Evolutionary conservation across 2,797 vertebrate species (phyloP).

Genomic region (Arnoldichthys spilopterus): DNA sequence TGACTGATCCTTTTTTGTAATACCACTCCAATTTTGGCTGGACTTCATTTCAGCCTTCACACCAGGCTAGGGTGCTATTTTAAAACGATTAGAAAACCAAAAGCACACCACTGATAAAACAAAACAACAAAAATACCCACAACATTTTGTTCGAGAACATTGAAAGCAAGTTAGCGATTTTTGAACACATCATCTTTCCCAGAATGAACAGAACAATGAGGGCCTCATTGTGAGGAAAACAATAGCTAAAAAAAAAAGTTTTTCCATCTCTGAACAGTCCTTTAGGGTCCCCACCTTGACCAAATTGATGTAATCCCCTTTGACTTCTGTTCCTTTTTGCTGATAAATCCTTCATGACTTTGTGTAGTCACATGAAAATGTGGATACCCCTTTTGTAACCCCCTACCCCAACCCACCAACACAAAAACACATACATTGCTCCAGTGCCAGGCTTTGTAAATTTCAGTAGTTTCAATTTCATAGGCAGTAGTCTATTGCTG

Average conservation of each 20-base stretch:
- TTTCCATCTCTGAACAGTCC: conserved; percentile 9
- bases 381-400: background rate
- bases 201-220: conserved; percentile 23
- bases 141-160: background rate
- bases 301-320: background rate
- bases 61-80: background rate
- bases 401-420: background rate
- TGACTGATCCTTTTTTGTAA: background rate
- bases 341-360: conserved; percentile 9
- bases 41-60: background rate
- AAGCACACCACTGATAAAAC: background rate
- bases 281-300: background rate
- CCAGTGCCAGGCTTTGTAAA: background rate
- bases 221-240: conserved; percentile 56
- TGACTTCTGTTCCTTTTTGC: conserved; percentile 2
- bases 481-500: background rate
- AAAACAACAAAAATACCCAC: background rate
- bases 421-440: background rate
- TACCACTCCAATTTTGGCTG: conserved; percentile 27
- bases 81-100: background rate
- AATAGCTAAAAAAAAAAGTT: background rate
- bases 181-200: conserved; percentile 3
- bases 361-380: conserved; percentile 14
- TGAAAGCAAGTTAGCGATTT: conserved; percentile 14
- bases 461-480: background rate